These are phyloP conservation scores for Mormoops blainvillei DNA, from an alignment of 2,113 vertebrate species.

Conservation along the genomic window DNA sequence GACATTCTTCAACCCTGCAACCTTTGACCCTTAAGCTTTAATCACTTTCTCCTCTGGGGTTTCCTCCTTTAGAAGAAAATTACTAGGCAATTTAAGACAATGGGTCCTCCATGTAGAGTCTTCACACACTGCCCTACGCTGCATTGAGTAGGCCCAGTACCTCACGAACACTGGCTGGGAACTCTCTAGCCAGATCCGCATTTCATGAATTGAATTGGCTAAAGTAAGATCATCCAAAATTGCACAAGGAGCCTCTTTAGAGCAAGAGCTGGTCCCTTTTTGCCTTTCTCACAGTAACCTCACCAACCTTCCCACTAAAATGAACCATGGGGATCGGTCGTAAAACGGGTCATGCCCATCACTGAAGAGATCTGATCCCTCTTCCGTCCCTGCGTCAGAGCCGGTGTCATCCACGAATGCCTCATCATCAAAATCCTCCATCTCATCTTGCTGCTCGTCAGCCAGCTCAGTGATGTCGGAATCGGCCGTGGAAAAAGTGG, in stretches of 20 bases:
- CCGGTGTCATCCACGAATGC: conserved; percentile 98
- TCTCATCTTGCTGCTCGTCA: conserved; percentile 97
- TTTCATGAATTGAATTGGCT: neutral
- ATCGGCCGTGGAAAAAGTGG: conserved; percentile 98
- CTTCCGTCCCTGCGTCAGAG: conserved; percentile 97
- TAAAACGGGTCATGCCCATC: conserved; percentile 99
- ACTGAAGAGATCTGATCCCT: conserved; percentile 98
- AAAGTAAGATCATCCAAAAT: neutral
- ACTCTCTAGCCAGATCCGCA: neutral
- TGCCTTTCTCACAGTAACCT: conserved; percentile 79
- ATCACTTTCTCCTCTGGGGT: neutral
- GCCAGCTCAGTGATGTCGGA: conserved; percentile 99
- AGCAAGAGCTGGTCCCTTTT: conserved; percentile 85
- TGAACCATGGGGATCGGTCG: conserved; percentile 99
- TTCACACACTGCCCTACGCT: neutral
- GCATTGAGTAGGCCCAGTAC: neutral
- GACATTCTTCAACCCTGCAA: neutral
- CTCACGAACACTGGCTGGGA: neutral
- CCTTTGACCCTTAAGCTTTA: neutral
- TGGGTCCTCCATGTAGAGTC: neutral
- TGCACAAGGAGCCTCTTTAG: conserved; percentile 58
- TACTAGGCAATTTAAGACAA: neutral
- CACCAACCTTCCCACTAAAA: conserved; percentile 99
- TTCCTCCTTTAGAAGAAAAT: neutral
- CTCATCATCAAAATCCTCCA: conserved; percentile 97